Evolutionary conservation across 2,113 vertebrate species (phyloP).

Genomic region (Leptobrachium leishanense): DNA sequence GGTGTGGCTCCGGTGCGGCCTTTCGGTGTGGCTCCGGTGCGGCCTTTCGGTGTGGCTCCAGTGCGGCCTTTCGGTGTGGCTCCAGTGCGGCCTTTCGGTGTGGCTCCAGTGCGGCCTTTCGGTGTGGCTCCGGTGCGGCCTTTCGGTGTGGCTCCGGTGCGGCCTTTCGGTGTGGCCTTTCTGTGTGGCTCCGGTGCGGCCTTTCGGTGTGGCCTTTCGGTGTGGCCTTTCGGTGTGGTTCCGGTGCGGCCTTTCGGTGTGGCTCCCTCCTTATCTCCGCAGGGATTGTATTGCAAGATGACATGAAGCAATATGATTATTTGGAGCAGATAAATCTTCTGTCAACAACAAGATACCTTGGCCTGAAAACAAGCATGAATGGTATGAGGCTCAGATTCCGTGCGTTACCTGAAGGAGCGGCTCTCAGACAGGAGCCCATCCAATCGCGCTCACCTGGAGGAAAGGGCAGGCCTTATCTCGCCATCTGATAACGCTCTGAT

Average conservation of each 20-base stretch:
- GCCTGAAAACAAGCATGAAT: conserved; percentile 20
- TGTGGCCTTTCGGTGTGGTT: too few species aligned
- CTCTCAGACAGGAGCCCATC: conserved; percentile 3
- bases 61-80: too few species aligned
- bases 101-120: too few species aligned
- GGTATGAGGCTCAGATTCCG: conserved; percentile 11
- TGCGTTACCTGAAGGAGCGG: not conserved
- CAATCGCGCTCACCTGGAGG: conserved; percentile 4
- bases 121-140: too few species aligned
- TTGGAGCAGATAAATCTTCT: conserved; percentile 23
- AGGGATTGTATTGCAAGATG: not conserved
- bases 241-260: too few species aligned
- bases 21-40: too few species aligned
- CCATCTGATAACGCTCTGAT: conserved; percentile 15
- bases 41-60: too few species aligned
- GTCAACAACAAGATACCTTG: conserved; percentile 34
- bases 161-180: too few species aligned
- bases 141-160: too few species aligned
- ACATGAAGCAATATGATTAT: not conserved
- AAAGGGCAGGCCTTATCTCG: conserved; percentile 2
- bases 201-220: too few species aligned
- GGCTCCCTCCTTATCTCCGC: not conserved
- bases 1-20: too few species aligned
- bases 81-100: too few species aligned
- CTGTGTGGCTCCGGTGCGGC: not conserved